Evolutionary conservation across 2,888 invertebrate genomes (phyloP).

Genomic region (Linnaemya vulpina): DNA sequence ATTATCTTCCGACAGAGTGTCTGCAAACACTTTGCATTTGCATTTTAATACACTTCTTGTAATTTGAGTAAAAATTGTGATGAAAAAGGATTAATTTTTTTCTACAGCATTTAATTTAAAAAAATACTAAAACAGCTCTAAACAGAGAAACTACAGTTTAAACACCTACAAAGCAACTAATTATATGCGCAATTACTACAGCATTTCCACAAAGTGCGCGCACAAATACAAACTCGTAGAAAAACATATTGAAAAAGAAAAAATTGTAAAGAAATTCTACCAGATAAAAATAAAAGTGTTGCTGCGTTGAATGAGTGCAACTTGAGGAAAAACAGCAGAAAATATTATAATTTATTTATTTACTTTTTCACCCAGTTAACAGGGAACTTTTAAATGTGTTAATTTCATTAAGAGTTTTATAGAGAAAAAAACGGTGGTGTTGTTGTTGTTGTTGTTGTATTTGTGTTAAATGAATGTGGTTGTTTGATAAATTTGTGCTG

Average conservation of each 20-base stretch:
- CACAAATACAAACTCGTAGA: background rate
- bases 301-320: constrained; percentile 20
- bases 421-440: background rate
- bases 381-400: constrained; percentile 41
- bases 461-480: constrained; percentile 2
- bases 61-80: constrained; percentile 18
- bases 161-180: constrained; percentile 55
- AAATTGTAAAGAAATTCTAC: background rate
- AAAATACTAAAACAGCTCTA: background rate
- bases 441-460: background rate
- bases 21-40: background rate
- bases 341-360: constrained; percentile 7
- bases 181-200: constrained; percentile 65
- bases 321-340: constrained; percentile 29
- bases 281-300: constrained; percentile 41
- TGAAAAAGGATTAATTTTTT: constrained; percentile 28
- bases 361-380: constrained; percentile 29
- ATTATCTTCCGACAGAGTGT: background rate
- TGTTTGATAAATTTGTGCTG: constrained; percentile 17
- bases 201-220: constrained; percentile 52
- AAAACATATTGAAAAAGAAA: background rate
- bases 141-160: constrained; percentile 30
- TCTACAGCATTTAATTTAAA: background rate
- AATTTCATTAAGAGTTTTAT: constrained; percentile 15
- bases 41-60: constrained; percentile 7